Base-by-base conservation (phyloP, 2,113 vertebrate genomes). In the Phalacrocorax brasilianus region DNA sequence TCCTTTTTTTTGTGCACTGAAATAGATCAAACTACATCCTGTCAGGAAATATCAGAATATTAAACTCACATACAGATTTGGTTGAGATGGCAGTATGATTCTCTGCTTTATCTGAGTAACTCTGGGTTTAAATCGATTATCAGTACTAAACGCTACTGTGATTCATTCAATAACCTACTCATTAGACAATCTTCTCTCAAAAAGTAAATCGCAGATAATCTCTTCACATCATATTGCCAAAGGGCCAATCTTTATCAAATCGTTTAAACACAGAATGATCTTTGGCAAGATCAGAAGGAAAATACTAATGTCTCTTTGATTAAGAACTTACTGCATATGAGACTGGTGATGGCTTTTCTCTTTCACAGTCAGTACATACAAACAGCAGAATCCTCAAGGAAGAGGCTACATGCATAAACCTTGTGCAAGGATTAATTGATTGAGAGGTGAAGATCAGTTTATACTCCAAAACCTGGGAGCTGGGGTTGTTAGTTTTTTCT, bases 131-230 rank as follows among this genome's bases (percentile, higher is more conserved):
- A 95, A 91, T 75, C 52, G 18, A 56, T 93, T 96, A 83, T 66
- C 80, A 94, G 47, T 79, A 90, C 59, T 92, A 94, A 95, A 94
- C 68, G 82, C 33, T 89, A 66, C 49, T 65, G 81, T 87, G 84
- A 87, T 94, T 81, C 35, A 93, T 96, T 96, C 91, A 95, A 83
- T 95, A 93, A 62, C 35, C 12, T 85, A 70, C 62, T 93, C 92
- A 93, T 97, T 93, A 94, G 58, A 92, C 42, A 93, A 82, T 92
- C 75, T 93, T 95, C 72, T 82, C 63, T 92, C 91, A 92, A 65
- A 84, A 96, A 90, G 40, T 33, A 95, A 96, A 97, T 97, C 70
- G 75, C 35, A 71, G 75, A 85, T 93, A 95, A 95, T 92, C 94
- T 97, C 44, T 76, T 84, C 75, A 58, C 66, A 94, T 94, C 75